Evolutionary conservation across 2,888 invertebrate genomes (phyloP).

Genomic region (Tinea pellionella): DNA sequence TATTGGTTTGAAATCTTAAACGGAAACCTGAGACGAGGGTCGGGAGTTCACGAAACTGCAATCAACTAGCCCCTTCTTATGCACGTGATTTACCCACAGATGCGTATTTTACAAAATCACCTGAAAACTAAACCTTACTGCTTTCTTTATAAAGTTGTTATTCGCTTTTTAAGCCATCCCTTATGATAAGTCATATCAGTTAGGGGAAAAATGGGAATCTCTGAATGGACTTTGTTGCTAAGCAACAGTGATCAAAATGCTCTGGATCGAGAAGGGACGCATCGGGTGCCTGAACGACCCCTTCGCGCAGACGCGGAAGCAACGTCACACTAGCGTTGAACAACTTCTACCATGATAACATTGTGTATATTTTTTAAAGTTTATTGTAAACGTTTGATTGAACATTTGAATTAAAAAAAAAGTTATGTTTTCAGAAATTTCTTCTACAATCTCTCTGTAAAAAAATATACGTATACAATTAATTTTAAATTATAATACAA

Average conservation of each 20-base stretch:
- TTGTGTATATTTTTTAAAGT: neutral
- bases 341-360: slow-evolving; percentile 21
- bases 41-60: slow-evolving; percentile 50
- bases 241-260: slow-evolving; percentile 9
- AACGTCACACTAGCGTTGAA: slow-evolving; percentile 61
- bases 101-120: neutral
- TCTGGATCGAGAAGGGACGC: slow-evolving; percentile 23
- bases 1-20: slow-evolving; percentile 26
- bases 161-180: neutral
- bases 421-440: too few relatives aligned
- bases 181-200: slow-evolving; percentile 7
- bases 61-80: slow-evolving; percentile 49
- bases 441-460: too few relatives aligned
- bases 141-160: neutral
- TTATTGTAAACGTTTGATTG: too few relatives aligned
- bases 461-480: too few relatives aligned
- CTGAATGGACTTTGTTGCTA: slow-evolving; percentile 6
- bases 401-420: too few relatives aligned
- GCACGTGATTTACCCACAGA: slow-evolving; percentile 34
- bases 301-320: slow-evolving; percentile 45
- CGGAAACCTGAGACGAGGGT: slow-evolving; percentile 29
- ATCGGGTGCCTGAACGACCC: slow-evolving; percentile 26
- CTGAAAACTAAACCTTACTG: neutral
- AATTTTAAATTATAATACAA: too few relatives aligned
- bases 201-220: neutral